Evolutionary conservation across 2,797 vertebrate species (phyloP).

Genomic region (Poeciliopsis paucimaculata): DNA sequence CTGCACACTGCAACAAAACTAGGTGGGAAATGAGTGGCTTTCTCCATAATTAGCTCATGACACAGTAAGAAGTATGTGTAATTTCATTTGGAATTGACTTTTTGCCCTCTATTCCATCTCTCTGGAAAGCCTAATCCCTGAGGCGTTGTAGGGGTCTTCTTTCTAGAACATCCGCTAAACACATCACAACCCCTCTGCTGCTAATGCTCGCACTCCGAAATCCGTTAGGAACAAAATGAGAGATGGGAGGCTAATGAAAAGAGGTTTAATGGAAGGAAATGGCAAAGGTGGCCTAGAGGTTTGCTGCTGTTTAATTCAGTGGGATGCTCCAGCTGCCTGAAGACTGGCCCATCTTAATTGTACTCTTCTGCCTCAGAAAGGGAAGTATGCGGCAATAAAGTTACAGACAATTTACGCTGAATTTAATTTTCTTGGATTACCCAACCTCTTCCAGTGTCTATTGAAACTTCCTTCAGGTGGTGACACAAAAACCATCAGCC

Average conservation of each 20-base stretch:
- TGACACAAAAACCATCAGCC: background rate
- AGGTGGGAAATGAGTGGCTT: constrained; percentile 44
- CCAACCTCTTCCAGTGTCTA: background rate
- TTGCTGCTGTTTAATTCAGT: constrained; percentile 79
- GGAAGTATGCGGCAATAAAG: constrained; percentile 58
- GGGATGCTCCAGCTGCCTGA: constrained; percentile 69
- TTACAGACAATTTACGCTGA: background rate
- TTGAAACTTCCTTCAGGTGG: background rate
- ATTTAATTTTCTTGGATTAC: background rate
- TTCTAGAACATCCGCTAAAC: constrained; percentile 76
- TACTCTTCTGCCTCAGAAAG: constrained; percentile 71
- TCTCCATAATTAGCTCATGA: constrained; percentile 68
- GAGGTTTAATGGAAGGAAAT: constrained; percentile 77
- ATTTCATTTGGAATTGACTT: constrained; percentile 73
- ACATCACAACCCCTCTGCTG: constrained; percentile 66
- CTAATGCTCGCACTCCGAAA: constrained; percentile 55
- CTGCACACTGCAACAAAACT: constrained; percentile 41
- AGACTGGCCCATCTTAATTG: constrained; percentile 78
- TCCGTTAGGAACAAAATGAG: constrained; percentile 68
- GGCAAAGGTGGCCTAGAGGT: constrained; percentile 74
- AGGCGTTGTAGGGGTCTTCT: constrained; percentile 65
- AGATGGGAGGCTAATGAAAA: constrained; percentile 81
- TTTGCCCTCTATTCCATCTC: constrained; percentile 64
- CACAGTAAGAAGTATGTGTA: constrained; percentile 66
- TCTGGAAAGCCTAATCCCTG: constrained; percentile 72